Evolutionary conservation across 2,113 vertebrate species (phyloP), one percentile per base, ranked within the genome.

Genomic region (Monopterus albus): DNA sequence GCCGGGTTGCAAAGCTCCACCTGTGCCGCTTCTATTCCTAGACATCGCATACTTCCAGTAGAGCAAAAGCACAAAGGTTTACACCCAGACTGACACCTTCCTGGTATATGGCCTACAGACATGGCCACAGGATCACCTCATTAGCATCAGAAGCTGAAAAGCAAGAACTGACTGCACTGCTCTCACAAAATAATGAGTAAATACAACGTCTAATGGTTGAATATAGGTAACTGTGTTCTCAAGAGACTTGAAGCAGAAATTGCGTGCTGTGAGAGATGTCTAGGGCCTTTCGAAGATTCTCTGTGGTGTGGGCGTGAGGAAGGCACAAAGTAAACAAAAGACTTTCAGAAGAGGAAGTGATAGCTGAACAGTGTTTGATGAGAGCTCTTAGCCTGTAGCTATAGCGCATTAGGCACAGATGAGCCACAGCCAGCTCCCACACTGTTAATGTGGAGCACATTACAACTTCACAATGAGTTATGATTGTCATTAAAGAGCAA

Each of bases 401-500:
- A 87, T 83, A 87, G 89, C 18, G 81, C 88, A 91, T 92, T 92
- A 92, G 89, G 86, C 86, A 83, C 87, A 87, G 82, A 87, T 87
- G 89, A 87, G 86, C 87, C 87, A 87, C 85, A 83, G 85, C 83
- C 85, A 75, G 87, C 87, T 86, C 81, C 81, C 84, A 87, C 85
- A 84, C 90, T 89, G 88, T 83, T 92, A 90, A 91, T 88, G 87
- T 78, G 75, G 55, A 87, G 79, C 85, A 84, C 90, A 90, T 91
- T 90, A 89, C 83, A 83, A 81, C 76, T 69, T 73, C 83, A 87
- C 91, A 82, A 87, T 90, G 90, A 91, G 79, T 91, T 90, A 91
- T 89, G 89, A 93, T 92, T 91, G 88, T 83, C 87, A 91, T 92
- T 93, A 91, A 89, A 91, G 62, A 87, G 86, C 82, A 88, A 91